phyloP scores from a whole-genome alignment of 1,140 invertebrate genomes.

The Hyphantria cunea region DNA sequence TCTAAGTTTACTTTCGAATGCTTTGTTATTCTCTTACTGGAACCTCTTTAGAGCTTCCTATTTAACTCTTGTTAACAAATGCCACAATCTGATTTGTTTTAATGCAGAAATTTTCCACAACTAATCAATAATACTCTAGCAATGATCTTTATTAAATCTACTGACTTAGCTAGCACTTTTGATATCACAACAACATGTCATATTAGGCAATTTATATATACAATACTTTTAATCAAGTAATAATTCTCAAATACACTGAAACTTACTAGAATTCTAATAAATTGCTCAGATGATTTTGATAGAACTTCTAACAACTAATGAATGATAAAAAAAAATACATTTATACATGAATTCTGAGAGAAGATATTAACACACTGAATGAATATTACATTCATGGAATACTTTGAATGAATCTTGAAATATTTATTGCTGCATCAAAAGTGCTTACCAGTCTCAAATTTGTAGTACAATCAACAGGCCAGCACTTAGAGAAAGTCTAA shows the following conservation, averaged over 20 bases:
- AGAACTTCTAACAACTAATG: no score
- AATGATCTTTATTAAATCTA: conserved; percentile 31
- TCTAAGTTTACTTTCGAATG: conserved; percentile 28
- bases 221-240: not conserved
- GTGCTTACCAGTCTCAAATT: no score
- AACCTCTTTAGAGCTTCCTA: conserved; percentile 7
- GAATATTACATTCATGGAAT: no score
- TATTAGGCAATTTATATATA: not conserved
- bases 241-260: no score
- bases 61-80: conserved; percentile 42
- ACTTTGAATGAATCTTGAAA: no score
- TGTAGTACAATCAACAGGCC: conserved; percentile 47
- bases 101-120: not conserved
- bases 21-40: conserved; percentile 35
- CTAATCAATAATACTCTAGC: conserved; percentile 33
- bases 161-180: conserved; percentile 18
- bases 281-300: no score
- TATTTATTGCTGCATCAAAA: no score
- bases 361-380: no score
- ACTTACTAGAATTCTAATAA: no score
- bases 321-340: no score
- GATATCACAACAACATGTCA: conserved; percentile 29
- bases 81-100: conserved; percentile 22
- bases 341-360: no score
- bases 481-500: conserved; percentile 50